Base-by-base conservation (phyloP, 2,113 vertebrate species). In the Prionailurus viverrinus region DNA sequence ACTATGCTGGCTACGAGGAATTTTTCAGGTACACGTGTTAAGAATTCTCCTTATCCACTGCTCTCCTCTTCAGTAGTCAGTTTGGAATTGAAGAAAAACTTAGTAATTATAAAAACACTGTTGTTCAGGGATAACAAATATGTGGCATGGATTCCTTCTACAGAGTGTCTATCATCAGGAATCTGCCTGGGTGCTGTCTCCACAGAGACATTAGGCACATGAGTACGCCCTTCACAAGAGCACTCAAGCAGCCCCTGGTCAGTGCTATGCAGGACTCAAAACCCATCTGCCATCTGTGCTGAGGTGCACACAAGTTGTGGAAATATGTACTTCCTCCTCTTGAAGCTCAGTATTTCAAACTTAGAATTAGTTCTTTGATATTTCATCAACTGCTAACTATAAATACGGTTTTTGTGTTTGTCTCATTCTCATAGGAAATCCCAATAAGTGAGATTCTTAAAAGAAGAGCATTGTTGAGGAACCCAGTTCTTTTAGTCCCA, bases 1-100 rank as follows among this genome's bases (percentile, higher is more conserved):
- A 99, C 99, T 4, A 99, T 99, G 99, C 99, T 99, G 89, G 99
- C 99, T 97, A 99, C 99, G 74, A 99, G 99, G 93, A 99, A 99
- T 98, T 99, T 99, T 98, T 99, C 99, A 99, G 99, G 99, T 99
- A 99, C 95, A 98, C 99, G 97, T 23, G 61, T 89, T 91, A 84
- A 96, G 27, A 95, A 93, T 84, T 94, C 79, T 84, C 61, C 45
- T 85, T 1, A 1, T 68, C 13, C 74, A 51, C 81, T 68, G n/a
- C 0, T 29, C 2, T 82, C 89, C 65, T 95, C 21, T 88, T 31
- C 45, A 58, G 5, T 58, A 65, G 21, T 29, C 21, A 55, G 73
- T 69, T 29, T 27, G 18, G 19, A 80, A 55, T 76, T 55, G 6
- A 55, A 18, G n/a, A 69, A 27, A 27, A 69, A 25, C 84, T 23